A percentile compares a stretch with the other conserved stretches of the same genome.
These are phyloP conservation scores for Dolichopus griseipennis DNA, from an alignment of 2,888 invertebrate species.

Conservation along the genomic window DNA sequence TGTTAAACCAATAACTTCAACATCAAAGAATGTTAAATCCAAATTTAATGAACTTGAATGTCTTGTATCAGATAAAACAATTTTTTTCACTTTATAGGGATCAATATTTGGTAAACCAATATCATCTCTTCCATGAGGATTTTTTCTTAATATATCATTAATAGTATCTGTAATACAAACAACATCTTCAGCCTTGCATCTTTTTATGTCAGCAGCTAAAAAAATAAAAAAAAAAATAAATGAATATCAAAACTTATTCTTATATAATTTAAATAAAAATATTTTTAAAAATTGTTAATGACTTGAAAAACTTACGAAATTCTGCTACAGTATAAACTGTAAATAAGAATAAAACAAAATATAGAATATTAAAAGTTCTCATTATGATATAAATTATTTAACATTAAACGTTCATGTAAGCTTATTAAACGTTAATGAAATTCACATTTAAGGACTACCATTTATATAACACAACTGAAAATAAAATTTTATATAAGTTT, in stretches of 20 bases:
- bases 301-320: conserved; percentile 8
- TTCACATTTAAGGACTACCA: too few relatives aligned
- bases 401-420: too few relatives aligned
- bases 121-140: conserved; percentile 28
- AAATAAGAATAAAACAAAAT: neutral
- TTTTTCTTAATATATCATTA: conserved; percentile 24
- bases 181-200: conserved; percentile 28
- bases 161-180: conserved; percentile 27
- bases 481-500: too few relatives aligned
- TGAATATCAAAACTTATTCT: conserved; percentile 9
- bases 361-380: too few relatives aligned
- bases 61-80: conserved; percentile 24
- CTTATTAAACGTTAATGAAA: too few relatives aligned
- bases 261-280: conserved; percentile 24
- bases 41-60: conserved; percentile 25
- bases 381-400: too few relatives aligned
- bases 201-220: conserved; percentile 27
- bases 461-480: too few relatives aligned
- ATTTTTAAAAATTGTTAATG: conserved; percentile 8
- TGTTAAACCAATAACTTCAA: conserved; percentile 28
- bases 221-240: neutral
- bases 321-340: conserved; percentile 6
- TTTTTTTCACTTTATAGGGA: conserved; percentile 23
- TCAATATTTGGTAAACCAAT: conserved; percentile 27
- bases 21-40: conserved; percentile 26